Conservation (phyloP, 2,113 vertebrate species). For the Polypterus senegalus region DNA sequence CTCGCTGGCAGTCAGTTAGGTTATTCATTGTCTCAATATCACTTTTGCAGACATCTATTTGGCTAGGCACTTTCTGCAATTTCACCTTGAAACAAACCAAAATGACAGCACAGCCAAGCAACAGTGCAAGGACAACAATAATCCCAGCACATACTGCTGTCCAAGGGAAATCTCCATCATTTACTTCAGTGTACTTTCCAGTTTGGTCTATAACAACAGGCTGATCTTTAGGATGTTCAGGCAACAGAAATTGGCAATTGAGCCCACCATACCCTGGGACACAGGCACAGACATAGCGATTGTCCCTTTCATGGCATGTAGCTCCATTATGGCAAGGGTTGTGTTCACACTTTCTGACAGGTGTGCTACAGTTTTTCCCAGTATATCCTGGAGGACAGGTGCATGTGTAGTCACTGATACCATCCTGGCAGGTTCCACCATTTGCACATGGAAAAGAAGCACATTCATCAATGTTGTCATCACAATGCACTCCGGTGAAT, state of each 20-base stretch:
- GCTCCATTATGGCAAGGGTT: constrained; percentile 91
- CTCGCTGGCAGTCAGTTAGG: constrained; percentile 74
- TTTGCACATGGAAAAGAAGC: constrained; percentile 76
- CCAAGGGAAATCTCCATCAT: constrained; percentile 71
- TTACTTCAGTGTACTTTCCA: constrained; percentile 47
- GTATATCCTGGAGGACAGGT: constrained; percentile 84
- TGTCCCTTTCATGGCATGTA: constrained; percentile 79
- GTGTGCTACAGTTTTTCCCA: constrained; percentile 81
- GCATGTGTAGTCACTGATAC: constrained; percentile 70
- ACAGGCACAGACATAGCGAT: constrained; percentile 82
- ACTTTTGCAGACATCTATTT: constrained; percentile 51
- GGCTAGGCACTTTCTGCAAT: constrained; percentile 63
- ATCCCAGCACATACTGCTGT: constrained; percentile 76
- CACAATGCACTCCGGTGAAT: constrained; percentile 77
- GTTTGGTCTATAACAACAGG: constrained; percentile 57
- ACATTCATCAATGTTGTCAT: constrained; percentile 67
- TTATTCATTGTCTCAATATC: constrained; percentile 97
- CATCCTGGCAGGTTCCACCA: constrained; percentile 83
- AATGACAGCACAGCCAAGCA: constrained; percentile 73
- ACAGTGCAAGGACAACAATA: constrained; percentile 74
- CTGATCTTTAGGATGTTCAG: constrained; percentile 51
- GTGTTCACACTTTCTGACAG: constrained; percentile 74
- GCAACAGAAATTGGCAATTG: constrained; percentile 91
- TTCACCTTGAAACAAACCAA: constrained; percentile 74
- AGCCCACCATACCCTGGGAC: constrained; percentile 75